These are phyloP conservation scores for Echinometra lucunter DNA, from an alignment of 53 echinoderm and acorn worm species.

Conservation along the genomic window DNA sequence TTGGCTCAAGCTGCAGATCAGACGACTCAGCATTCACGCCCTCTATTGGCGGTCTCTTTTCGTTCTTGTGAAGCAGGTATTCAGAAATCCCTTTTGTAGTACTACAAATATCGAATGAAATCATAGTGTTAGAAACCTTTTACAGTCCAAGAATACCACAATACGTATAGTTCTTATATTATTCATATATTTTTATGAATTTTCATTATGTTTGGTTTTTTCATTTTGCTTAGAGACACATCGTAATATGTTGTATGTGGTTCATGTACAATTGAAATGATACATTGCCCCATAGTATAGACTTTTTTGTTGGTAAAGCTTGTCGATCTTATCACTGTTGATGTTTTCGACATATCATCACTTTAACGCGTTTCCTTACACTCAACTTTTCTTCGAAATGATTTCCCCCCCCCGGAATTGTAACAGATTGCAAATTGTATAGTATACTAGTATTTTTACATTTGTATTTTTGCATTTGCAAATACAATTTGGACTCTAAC, in stretches of 20 bases:
- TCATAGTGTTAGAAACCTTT: not conserved
- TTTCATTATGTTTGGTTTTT: not conserved
- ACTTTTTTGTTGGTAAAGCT: not conserved
- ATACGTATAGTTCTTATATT: not conserved
- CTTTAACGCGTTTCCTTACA: too few relatives aligned
- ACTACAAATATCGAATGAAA: not conserved
- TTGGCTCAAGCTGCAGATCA: too few relatives aligned
- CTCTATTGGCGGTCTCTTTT: conserved; percentile 3
- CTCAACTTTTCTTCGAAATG: too few relatives aligned
- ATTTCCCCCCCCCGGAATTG: too few relatives aligned
- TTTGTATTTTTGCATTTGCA: too few relatives aligned
- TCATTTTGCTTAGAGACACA: not conserved
- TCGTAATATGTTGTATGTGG: not conserved
- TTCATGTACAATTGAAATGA: not conserved
- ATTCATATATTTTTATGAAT: not conserved
- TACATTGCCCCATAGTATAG: not conserved
- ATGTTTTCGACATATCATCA: too few relatives aligned
- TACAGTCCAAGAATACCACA: not conserved
- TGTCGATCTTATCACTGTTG: too few relatives aligned
- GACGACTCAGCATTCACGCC: not conserved
- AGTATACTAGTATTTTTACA: too few relatives aligned
- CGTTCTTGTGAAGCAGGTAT: conserved; percentile 45
- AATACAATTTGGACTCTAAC: too few relatives aligned
- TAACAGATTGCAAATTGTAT: too few relatives aligned
- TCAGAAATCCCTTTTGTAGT: not conserved